Base-by-base conservation (phyloP, 30 jellyfish, hydroid and myxozoan species). In the Hydractinia symbiolongicarpus region DNA sequence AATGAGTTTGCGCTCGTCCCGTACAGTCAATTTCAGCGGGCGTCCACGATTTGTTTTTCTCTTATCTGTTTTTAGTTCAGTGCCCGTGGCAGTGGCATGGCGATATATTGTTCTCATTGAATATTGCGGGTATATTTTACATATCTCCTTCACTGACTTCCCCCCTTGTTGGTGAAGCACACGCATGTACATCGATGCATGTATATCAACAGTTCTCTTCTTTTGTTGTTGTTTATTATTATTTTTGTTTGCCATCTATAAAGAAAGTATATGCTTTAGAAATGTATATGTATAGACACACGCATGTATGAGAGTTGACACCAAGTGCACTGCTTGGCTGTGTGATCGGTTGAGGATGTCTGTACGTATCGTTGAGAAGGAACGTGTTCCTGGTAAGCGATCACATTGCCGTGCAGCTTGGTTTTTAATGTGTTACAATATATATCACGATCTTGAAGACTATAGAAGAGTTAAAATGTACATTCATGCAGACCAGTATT, bases 1-100 rank as follows among this genome's bases (percentile, higher is more conserved):
- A 9, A 81, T 30, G 17, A 81, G 15, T n/a, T 53, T 72, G 51
- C 81, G 50, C 80, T 81, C 15, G 60, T 67, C 89, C 57, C 89
- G 54, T 50, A 15, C 19, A 6, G 83, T 44, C 50, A 81, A 15
- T 53, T 66, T 67, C 55, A n/a, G 14, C 54, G 89, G 78, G 21
- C 89, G 53, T 19, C 89, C 89, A 0, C 5, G 79, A 53, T 54
- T 40, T 71, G 19, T 6, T 50, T 57, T 40, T 20, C 83, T 20
- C 30, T 4, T 75, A 51, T 64, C 74, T 1, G 40, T 51, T 13
- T 11, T 13, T 64, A n/a, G 9, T 7, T 64, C 74, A 51, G 17
- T 6, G 52, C 7, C 17, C 9, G 19, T 64, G 17, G 19, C 16
- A 4, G 19, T 64, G 17, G 74, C 74, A 51, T 13, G 74, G 0